Evolutionary conservation across 1,140 invertebrate species (phyloP).

Genomic region (Scaptomyza hsui): DNA sequence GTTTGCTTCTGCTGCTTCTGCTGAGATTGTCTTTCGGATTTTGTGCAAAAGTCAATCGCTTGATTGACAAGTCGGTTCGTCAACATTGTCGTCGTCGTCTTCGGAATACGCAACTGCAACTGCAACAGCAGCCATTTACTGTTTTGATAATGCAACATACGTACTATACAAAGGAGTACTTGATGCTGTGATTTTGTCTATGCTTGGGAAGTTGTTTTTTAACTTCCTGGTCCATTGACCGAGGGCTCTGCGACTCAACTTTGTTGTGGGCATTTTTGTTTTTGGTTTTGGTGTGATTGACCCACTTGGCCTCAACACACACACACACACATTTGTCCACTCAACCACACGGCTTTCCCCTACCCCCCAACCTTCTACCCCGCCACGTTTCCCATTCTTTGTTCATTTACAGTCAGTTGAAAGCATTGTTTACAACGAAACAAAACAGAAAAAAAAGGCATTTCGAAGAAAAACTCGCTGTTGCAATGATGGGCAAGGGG

Average conservation of each 20-base stretch:
- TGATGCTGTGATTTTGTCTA: constrained; percentile 51
- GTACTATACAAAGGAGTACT: constrained; percentile 13
- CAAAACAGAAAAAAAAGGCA: constrained; percentile 31
- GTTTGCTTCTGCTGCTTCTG: constrained; percentile 23
- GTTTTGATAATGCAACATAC: constrained; percentile 57
- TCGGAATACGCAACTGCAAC: constrained; percentile 28
- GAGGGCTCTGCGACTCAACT: neutral
- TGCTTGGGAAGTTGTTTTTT: constrained; percentile 53
- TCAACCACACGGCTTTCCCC: constrained; percentile 39
- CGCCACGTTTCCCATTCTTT: constrained; percentile 42
- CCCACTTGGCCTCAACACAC: constrained; percentile 47
- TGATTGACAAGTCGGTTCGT: constrained; percentile 75
- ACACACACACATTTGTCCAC: constrained; percentile 62
- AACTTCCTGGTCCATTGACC: constrained; percentile 57
- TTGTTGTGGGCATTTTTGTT: constrained; percentile 1
- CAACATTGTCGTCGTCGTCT: constrained; percentile 21
- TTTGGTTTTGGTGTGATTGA: constrained; percentile 32
- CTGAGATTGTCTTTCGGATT: constrained; percentile 73
- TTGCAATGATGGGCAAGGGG: constrained; percentile 3
- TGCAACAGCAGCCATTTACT: constrained; percentile 35
- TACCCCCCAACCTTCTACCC: constrained; percentile 4
- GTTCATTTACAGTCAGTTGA: constrained; percentile 55
- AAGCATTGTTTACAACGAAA: constrained; percentile 64
- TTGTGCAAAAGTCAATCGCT: constrained; percentile 77
- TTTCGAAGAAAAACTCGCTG: constrained; percentile 46